phyloP scores from a whole-genome alignment of 2,797 vertebrate genomes.

The Peromyscus nudipes region DNA sequence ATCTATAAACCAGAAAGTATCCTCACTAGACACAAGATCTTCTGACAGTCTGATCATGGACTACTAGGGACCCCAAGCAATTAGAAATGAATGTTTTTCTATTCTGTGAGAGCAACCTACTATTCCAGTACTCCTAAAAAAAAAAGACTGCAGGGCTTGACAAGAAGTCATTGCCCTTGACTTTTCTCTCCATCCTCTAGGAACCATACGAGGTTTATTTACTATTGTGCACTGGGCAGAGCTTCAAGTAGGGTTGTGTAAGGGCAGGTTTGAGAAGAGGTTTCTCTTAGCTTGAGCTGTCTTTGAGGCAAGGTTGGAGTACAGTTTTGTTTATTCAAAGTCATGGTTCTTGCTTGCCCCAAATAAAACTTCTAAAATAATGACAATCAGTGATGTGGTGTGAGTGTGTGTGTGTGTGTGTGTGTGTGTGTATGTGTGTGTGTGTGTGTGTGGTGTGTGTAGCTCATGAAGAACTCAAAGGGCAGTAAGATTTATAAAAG shows the following conservation, averaged over 20 bases:
- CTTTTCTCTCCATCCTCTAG: background rate
- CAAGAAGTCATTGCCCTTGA: background rate
- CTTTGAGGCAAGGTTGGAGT: background rate
- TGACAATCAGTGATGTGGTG: background rate
- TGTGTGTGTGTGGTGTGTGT: background rate
- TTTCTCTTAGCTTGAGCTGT: background rate
- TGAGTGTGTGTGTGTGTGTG: background rate
- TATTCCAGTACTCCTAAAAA: background rate
- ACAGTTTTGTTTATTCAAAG: background rate
- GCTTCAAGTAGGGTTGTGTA: background rate
- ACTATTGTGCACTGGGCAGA: background rate
- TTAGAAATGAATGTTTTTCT: background rate
- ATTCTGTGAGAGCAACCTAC: background rate
- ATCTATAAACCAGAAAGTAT: background rate
- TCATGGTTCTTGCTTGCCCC: background rate
- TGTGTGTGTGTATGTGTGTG: background rate
- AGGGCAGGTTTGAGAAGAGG: background rate
- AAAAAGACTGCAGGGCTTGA: background rate
- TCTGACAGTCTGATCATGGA: background rate
- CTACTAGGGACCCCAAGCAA: background rate
- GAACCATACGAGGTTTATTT: background rate
- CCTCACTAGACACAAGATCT: background rate
- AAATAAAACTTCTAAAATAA: constrained; percentile 17
- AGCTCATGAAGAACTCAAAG: constrained; percentile 17
- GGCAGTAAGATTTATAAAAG: background rate